Evolutionary conservation across 2,797 vertebrate genomes (phyloP).

Genomic region (Clangula hyemalis): DNA sequence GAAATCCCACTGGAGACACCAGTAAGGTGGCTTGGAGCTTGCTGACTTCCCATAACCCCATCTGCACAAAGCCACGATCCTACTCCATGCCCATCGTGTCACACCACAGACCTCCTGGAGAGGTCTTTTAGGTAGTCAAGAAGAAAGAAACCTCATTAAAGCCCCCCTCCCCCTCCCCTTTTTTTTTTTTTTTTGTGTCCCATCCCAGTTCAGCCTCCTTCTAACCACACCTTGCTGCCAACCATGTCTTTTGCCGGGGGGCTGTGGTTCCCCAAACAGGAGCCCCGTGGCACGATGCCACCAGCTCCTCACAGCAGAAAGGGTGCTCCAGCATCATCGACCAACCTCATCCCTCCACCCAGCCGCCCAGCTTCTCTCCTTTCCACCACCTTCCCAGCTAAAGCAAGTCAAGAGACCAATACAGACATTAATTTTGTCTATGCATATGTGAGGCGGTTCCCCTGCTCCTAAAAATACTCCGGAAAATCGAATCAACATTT

Average conservation of each 20-base stretch:
- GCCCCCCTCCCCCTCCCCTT: fast-evolving
- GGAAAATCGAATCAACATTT: conserved; percentile 55
- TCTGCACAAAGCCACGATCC: background rate
- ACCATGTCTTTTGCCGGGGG: background rate
- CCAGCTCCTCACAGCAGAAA: background rate
- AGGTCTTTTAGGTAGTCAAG: background rate
- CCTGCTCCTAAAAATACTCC: conserved; percentile 35
- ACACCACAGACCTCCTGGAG: background rate
- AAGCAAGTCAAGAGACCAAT: background rate
- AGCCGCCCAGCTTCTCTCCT: background rate
- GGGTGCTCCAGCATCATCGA: fast-evolving
- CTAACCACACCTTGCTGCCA: background rate
- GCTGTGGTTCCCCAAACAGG: background rate
- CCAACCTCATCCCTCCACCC: background rate
- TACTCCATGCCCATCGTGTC: background rate
- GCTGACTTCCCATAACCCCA: background rate
- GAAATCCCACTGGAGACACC: background rate
- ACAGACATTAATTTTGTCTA: background rate
- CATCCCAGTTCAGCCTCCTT: background rate
- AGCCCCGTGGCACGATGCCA: background rate
- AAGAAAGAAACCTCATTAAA: background rate
- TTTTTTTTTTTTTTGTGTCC: background rate
- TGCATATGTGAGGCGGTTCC: background rate
- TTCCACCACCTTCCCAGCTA: background rate
- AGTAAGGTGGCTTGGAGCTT: no score